Evolutionary conservation across 2,797 vertebrate genomes (phyloP).

Genomic region (Acanthornis magna): DNA sequence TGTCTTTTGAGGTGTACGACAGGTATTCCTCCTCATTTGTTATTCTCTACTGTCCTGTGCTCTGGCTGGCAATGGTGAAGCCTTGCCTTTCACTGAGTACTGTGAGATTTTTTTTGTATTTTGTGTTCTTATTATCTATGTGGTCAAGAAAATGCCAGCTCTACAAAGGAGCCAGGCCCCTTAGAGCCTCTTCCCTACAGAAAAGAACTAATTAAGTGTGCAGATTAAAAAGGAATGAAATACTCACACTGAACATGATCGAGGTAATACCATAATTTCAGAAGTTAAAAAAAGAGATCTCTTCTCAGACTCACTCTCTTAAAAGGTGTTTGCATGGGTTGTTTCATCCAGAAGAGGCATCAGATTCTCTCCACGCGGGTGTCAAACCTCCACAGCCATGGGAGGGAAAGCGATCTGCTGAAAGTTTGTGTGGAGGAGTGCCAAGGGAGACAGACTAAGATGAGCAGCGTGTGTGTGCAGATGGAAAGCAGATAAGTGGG

Average conservation of each 20-base stretch:
- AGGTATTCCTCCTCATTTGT: neutral
- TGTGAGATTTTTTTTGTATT: neutral
- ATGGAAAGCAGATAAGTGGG: neutral
- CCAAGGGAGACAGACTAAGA: neutral
- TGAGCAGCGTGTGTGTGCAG: neutral
- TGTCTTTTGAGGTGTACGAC: neutral
- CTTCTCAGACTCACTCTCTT: neutral
- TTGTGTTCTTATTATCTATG: neutral
- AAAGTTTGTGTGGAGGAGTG: neutral
- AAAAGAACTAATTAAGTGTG: neutral
- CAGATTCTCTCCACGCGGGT: fast-evolving
- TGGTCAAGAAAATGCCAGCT: neutral
- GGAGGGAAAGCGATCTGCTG: neutral
- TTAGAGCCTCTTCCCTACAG: neutral
- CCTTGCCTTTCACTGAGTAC: neutral
- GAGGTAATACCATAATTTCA: neutral
- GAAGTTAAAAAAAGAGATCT: neutral
- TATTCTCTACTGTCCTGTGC: neutral
- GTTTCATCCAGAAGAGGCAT: neutral
- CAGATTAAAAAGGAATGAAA: neutral
- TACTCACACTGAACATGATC: neutral
- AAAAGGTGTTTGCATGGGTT: neutral
- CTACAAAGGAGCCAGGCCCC: neutral
- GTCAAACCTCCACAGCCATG: neutral
- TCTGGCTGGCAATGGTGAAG: neutral